Evolutionary conservation across 2,113 vertebrate genomes (phyloP).

Genomic region (Nothocercus julius): DNA sequence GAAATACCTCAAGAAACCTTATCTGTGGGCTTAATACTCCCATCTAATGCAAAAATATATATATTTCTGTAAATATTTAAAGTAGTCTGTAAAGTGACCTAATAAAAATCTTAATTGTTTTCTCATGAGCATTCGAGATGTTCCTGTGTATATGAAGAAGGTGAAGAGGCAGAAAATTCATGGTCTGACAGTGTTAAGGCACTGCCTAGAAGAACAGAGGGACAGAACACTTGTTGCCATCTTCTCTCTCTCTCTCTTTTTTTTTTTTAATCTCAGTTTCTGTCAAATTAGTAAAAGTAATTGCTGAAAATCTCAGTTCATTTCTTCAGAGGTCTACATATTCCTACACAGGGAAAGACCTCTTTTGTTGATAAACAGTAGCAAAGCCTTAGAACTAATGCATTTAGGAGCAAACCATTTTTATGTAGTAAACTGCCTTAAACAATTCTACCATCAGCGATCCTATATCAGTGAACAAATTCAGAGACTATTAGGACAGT

Average conservation of each 20-base stretch:
- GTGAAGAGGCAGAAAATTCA: background rate
- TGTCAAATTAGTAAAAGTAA: background rate
- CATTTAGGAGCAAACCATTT: background rate
- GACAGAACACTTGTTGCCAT: background rate
- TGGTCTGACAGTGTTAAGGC: background rate
- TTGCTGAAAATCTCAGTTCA: background rate
- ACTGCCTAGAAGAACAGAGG: background rate
- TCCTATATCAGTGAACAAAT: background rate
- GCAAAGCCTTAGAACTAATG: background rate
- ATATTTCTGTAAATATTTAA: background rate
- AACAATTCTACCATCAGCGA: background rate
- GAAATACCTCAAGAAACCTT: background rate
- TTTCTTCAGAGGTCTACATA: background rate
- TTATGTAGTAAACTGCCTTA: background rate
- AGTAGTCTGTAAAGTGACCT: background rate
- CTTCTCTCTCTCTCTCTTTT: too few relatives aligned
- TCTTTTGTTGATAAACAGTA: background rate
- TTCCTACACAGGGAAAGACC: background rate
- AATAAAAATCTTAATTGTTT: background rate
- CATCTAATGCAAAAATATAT: background rate
- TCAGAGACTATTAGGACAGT: background rate
- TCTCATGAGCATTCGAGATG: background rate
- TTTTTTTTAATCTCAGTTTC: background rate
- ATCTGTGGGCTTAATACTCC: background rate
- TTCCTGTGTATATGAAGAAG: background rate